phyloP scores from a whole-genome alignment of 1,140 invertebrate species.

The Helicoverpa armigera region DNA sequence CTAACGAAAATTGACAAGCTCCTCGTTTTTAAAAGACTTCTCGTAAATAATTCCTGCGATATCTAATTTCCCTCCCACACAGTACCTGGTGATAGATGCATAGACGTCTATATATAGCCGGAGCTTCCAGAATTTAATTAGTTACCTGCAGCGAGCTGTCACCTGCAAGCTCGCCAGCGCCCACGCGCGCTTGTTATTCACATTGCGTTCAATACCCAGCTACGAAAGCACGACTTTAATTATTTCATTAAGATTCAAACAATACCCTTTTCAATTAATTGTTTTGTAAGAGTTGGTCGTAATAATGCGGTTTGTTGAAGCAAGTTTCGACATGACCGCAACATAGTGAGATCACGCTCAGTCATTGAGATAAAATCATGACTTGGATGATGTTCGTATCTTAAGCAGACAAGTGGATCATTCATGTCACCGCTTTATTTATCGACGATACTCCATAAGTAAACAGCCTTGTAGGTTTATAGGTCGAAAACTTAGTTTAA shows the following conservation, averaged over 20 bases:
- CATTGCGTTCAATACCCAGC: background rate
- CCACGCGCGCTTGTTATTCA: background rate
- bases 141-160: constrained; percentile 7
- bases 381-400: no score
- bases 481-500: no score
- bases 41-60: no score
- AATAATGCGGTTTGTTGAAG: background rate
- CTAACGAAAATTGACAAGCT: background rate
- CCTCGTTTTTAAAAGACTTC: no score
- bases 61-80: background rate
- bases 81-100: background rate
- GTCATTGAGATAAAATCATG: no score
- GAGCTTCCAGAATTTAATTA: constrained; percentile 1
- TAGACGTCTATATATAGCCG: background rate
- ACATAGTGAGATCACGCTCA: no score
- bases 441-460: no score
- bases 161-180: background rate
- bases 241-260: constrained; percentile 3
- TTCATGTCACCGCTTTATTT: no score
- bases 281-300: background rate
- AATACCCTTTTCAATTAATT: constrained; percentile 21
- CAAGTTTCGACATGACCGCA: background rate
- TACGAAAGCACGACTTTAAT: background rate
- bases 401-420: no score
- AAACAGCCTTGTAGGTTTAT: no score